Conservation (phyloP, 1,140 invertebrate genomes). For the Scylla paramamosain region DNA sequence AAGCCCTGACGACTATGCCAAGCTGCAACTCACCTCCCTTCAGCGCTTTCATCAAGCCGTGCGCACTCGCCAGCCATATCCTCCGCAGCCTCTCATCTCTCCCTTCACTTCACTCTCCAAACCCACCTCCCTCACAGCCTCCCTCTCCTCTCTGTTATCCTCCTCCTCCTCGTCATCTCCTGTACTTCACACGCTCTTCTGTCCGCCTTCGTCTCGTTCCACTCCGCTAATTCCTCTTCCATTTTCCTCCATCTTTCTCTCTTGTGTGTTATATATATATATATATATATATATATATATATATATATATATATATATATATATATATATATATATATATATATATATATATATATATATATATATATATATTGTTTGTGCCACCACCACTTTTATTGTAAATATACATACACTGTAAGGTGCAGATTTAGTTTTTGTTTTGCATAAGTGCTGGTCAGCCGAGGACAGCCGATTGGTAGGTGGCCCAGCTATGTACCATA, state of each 20-base stretch:
- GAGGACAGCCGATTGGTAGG: not conserved
- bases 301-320: conserved; percentile 58
- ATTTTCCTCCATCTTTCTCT: not conserved
- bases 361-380: conserved; percentile 43
- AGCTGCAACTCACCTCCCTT: too few relatives aligned
- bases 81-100: too few relatives aligned
- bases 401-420: not conserved
- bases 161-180: too few relatives aligned
- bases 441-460: not conserved
- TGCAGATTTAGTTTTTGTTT: not conserved
- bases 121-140: too few relatives aligned
- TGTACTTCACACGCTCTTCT: too few relatives aligned
- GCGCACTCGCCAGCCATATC: too few relatives aligned
- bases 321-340: conserved; percentile 57
- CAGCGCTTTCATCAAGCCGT: too few relatives aligned
- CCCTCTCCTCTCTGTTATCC: too few relatives aligned
- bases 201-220: too few relatives aligned
- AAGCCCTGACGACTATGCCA: too few relatives aligned
- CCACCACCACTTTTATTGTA: not conserved
- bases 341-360: conserved; percentile 54
- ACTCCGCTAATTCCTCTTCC: too few relatives aligned
- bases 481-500: not conserved
- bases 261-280: not conserved
- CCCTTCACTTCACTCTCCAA: too few relatives aligned
- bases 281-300: not conserved